These are phyloP conservation scores for Erebia palarica DNA, from an alignment of 2,888 invertebrate genomes.

Conservation along the genomic window DNA sequence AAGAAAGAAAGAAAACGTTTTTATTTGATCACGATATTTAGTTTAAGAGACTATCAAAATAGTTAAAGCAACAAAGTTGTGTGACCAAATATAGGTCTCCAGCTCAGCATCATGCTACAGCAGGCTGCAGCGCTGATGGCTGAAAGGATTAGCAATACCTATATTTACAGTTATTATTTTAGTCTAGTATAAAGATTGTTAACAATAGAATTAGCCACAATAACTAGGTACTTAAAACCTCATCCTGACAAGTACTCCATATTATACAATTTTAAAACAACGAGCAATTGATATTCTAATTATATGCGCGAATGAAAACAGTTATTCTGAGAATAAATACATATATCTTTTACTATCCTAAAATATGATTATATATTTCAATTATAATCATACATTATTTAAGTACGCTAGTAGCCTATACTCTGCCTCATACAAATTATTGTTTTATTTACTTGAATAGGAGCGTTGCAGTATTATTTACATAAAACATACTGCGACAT, in stretches of 20 bases:
- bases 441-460: conserved; percentile 11
- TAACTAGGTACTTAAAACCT: background rate
- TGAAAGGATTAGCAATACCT: no score
- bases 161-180: no score
- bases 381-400: conserved; percentile 2
- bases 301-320: background rate
- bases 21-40: no score
- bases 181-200: no score
- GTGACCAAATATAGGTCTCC: no score
- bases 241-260: background rate
- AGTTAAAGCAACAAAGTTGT: no score
- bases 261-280: background rate
- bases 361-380: background rate
- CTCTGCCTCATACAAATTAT: background rate
- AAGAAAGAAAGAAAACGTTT: no score
- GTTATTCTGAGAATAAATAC: background rate
- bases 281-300: background rate
- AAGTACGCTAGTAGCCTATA: conserved; percentile 6
- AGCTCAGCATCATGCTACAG: no score
- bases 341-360: background rate
- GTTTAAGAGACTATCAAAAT: no score
- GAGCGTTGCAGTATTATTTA: conserved; percentile 19
- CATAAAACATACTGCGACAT: conserved; percentile 22
- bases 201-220: no score
- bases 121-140: no score